phyloP scores from a whole-genome alignment of 2,888 invertebrate species.

The Periphyllus acericola region DNA sequence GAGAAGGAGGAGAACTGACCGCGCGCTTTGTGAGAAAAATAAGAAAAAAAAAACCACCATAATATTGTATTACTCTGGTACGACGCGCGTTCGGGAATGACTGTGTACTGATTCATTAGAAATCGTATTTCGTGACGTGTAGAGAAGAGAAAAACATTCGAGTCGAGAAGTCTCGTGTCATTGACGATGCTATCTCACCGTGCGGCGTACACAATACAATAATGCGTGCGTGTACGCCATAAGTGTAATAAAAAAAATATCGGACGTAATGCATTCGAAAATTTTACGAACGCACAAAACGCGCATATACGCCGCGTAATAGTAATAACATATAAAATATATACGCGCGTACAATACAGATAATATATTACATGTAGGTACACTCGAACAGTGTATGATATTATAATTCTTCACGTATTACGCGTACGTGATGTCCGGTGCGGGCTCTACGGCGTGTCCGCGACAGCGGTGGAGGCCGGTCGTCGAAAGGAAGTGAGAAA shows the following conservation, averaged over 20 bases:
- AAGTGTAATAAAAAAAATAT: background rate
- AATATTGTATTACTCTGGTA: background rate
- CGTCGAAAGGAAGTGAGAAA: conserved; percentile 14
- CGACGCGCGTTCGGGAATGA: background rate
- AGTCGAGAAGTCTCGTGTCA: background rate
- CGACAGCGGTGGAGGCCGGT: background rate
- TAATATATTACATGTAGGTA: background rate
- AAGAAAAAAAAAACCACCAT: background rate
- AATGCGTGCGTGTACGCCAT: background rate
- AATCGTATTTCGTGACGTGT: background rate
- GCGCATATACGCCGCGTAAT: background rate
- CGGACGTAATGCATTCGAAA: background rate
- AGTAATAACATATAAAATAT: background rate
- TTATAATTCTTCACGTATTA: background rate
- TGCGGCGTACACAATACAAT: background rate
- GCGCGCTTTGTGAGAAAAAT: background rate
- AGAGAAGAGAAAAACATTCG: background rate
- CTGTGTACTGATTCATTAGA: background rate
- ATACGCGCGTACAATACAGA: background rate
- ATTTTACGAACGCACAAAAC: background rate
- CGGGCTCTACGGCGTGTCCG: background rate
- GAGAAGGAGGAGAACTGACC: background rate
- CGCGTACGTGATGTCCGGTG: conserved; percentile 40
- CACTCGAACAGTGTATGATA: background rate
- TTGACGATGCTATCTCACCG: background rate